Conservation (phyloP, 1,140 invertebrate species). For the Heterodera schachtii region DNA sequence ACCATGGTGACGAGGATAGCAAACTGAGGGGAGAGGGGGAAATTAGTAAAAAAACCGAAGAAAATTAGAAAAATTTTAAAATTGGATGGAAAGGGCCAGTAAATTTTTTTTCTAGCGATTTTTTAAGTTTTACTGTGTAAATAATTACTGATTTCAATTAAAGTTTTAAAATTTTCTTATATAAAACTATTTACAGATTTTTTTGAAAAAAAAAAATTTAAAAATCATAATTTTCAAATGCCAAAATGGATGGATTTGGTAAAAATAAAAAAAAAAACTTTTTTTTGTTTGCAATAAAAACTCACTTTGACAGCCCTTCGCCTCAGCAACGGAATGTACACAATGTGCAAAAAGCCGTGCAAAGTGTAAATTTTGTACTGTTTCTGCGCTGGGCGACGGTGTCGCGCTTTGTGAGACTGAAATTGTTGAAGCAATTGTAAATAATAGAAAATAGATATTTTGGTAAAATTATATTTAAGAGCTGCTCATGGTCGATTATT, state of each 20-base stretch:
- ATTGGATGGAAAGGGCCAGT: not conserved
- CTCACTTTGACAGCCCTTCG: conserved; percentile 1
- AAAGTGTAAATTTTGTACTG: conserved; percentile 12
- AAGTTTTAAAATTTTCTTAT: too few relatives aligned
- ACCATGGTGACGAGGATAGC: conserved; percentile 73
- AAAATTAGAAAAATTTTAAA: not conserved
- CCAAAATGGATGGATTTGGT: too few relatives aligned
- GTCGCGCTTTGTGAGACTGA: not conserved
- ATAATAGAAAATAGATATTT: too few relatives aligned
- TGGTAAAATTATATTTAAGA: too few relatives aligned
- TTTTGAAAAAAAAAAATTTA: too few relatives aligned
- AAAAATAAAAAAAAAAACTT: too few relatives aligned
- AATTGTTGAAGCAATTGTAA: too few relatives aligned
- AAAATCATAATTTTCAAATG: not conserved
- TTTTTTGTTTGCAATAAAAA: too few relatives aligned
- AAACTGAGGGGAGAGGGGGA: conserved; percentile 60
- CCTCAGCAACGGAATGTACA: conserved; percentile 18
- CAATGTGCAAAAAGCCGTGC: conserved; percentile 19
- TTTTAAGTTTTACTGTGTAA: too few relatives aligned
- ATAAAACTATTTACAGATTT: too few relatives aligned
- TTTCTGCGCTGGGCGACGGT: not conserved
- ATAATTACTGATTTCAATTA: too few relatives aligned
- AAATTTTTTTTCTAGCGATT: not conserved
- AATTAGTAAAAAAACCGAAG: not conserved
- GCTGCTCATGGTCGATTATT: too few relatives aligned